phyloP scores from a whole-genome alignment of 2,113 vertebrate genomes.

The Martes martes region DNA sequence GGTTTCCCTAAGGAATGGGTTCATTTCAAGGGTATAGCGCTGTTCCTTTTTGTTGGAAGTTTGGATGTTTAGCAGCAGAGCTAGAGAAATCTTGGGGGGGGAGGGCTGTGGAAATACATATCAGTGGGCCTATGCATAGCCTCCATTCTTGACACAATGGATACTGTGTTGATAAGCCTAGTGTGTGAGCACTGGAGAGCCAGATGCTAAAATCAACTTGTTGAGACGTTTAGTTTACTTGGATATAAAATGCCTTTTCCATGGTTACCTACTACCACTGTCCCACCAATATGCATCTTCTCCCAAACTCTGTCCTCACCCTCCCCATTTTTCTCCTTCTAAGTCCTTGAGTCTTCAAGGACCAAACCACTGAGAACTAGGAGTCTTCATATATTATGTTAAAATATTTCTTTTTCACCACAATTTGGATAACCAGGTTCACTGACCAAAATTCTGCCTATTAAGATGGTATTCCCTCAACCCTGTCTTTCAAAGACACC shows the following conservation, averaged over 20 bases:
- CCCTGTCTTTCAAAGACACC: neutral
- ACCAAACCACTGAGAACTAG: neutral
- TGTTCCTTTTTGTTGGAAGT: neutral
- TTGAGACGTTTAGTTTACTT: neutral
- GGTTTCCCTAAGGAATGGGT: neutral
- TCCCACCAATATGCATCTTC: neutral
- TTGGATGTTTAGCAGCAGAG: neutral
- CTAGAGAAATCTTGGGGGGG: neutral
- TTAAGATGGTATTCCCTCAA: neutral
- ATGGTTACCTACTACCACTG: neutral
- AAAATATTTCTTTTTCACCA: neutral
- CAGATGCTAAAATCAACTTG: neutral
- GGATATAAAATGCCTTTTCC: neutral
- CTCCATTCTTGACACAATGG: neutral
- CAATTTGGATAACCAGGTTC: neutral
- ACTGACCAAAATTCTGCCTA: neutral
- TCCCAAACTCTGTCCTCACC: neutral
- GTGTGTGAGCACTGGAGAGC: neutral
- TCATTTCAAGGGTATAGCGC: neutral
- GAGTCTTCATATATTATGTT: neutral
- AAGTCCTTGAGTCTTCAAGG: neutral
- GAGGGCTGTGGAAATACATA: neutral
- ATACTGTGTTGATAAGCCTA: neutral
- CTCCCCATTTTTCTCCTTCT: neutral
- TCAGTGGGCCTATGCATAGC: fast-evolving